phyloP scores from a whole-genome alignment of 2,797 vertebrate genomes.

The Nasua narica region DNA sequence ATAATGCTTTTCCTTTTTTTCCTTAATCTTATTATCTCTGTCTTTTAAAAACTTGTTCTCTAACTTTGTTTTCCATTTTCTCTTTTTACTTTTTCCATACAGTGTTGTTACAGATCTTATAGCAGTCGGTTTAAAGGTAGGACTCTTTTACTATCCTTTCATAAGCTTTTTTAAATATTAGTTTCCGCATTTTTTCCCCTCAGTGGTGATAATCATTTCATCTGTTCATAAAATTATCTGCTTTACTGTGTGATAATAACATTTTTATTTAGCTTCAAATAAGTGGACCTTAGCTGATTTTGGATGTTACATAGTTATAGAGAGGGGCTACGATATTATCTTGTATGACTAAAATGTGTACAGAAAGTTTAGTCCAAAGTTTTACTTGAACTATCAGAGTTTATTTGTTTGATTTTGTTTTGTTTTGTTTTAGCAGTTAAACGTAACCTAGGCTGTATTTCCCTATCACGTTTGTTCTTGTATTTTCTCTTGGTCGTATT shows the following conservation, averaged over 20 bases:
- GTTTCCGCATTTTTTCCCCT: background rate
- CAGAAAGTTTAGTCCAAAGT: background rate
- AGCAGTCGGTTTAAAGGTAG: conserved; percentile 81
- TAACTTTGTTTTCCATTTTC: conserved; percentile 80
- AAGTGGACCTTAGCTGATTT: conserved; percentile 40
- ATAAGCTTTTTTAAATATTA: conserved; percentile 63
- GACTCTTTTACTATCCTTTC: conserved; percentile 78
- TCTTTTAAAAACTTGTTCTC: conserved; percentile 76
- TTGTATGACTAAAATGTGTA: conserved; percentile 18
- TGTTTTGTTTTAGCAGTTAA: conserved; percentile 34
- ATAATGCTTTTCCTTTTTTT: conserved; percentile 69
- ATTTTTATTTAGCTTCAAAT: conserved; percentile 50
- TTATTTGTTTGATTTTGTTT: background rate
- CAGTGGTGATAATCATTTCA: conserved; percentile 56
- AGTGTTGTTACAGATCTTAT: conserved; percentile 81
- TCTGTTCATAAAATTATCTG: conserved; percentile 39
- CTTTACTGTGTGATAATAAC: conserved; percentile 42
- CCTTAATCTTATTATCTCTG: conserved; percentile 75
- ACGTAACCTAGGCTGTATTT: conserved; percentile 4
- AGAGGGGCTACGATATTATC: background rate
- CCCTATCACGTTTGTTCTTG: background rate
- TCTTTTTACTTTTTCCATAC: conserved; percentile 77
- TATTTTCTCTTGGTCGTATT: conserved; percentile 14
- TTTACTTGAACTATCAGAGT: background rate
- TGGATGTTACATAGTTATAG: conserved; percentile 35